Base-by-base conservation (phyloP, 2,888 invertebrate genomes). In the Drosophila demipolita region DNA sequence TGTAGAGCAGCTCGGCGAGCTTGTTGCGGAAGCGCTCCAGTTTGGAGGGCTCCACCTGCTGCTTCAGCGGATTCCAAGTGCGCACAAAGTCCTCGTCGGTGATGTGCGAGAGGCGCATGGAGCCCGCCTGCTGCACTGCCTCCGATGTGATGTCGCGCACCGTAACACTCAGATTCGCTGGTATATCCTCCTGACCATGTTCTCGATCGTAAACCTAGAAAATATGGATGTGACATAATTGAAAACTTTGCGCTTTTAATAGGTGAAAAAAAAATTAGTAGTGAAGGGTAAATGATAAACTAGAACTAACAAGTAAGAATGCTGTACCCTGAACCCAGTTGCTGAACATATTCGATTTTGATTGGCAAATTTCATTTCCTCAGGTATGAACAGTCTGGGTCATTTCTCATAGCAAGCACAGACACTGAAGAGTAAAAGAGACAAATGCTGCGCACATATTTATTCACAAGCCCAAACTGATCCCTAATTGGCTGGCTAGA, bases 71-170 rank as follows among this genome's bases (percentile, higher is more conserved):
- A 93, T 98, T 97, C 98, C 98, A 98, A n/a, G 98, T 97, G 74
- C 98, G 94, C 71, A 99, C 97, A 91, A 99, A 99, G 91, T 99
- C 98, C 93, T 99, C 98, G 91, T 98, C 98, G 0, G 98, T 97
- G 91, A 98, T 97, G 52, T 98, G 98, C 29, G 97, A 96, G 92
- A 99, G 95, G 67, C 99, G 94, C 80, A 99, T 96, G 0, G 99
- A 99, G 2, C 99, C 99, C 0, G 98, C 98, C 93, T 98, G 99
- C 66, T 97, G 94, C 42, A 99, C 97, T 12, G 99, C 99, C 89
- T 98, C 98, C 82, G 98, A 97, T 0, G 98, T 97, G 88, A 99
- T 98, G 92, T 97, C 97, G 91, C 97, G 96, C 0, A 99, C 97
- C 15, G 96, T 96, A 0, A 99, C 98, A 0, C 97, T 97, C 0